A percentile compares a stretch with the other conserved stretches of the same genome.
These are phyloP conservation scores for Adineta ricciae DNA, from an alignment of 2,888 invertebrate species.

Conservation along the genomic window DNA sequence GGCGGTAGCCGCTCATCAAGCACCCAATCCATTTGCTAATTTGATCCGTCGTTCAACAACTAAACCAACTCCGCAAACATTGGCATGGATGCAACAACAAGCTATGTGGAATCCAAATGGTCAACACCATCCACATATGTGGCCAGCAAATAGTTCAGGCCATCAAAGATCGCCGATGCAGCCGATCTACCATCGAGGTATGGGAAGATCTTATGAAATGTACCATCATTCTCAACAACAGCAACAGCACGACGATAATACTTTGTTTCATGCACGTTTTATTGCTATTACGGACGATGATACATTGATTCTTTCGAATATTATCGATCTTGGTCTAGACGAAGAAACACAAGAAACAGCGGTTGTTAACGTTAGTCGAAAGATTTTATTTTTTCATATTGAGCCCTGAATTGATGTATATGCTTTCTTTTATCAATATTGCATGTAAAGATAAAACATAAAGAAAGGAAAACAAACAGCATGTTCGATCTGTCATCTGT, in stretches of 20 bases:
- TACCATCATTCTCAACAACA: not conserved
- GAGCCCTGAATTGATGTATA: not conserved
- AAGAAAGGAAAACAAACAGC: not conserved
- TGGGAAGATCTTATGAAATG: not conserved
- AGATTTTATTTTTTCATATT: constrained; percentile 14
- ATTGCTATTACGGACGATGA: constrained; percentile 6
- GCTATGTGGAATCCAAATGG: not conserved
- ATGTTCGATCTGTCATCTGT: not conserved
- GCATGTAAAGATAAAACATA: not conserved
- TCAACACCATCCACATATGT: not conserved
- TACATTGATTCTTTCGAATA: constrained; percentile 20
- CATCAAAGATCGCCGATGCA: not conserved
- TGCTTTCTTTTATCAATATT: not conserved
- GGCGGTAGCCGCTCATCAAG: too few species aligned
- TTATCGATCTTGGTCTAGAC: not conserved
- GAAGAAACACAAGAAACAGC: not conserved
- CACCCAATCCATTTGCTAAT: not conserved
- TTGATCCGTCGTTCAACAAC: not conserved
- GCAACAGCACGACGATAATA: not conserved
- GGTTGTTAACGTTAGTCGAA: not conserved
- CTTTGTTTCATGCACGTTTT: not conserved
- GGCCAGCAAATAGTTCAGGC: not conserved
- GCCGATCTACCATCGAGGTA: not conserved
- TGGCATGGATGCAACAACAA: constrained; percentile 21
- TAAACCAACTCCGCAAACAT: not conserved